phyloP scores from a whole-genome alignment of 2,888 invertebrate species.

The Xanthia icteritia region DNA sequence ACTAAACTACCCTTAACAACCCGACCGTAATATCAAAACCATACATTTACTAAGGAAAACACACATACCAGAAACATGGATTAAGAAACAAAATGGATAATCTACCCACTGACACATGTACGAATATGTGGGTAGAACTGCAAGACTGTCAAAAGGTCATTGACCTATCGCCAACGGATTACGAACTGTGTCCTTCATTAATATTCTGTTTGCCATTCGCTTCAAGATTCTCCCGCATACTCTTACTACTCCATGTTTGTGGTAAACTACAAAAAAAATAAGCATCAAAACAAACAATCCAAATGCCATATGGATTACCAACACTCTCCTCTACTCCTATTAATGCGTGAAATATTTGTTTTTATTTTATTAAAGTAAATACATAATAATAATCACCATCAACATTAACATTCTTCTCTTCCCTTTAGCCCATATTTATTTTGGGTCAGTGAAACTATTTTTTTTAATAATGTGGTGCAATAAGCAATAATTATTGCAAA shows the following conservation, averaged over 20 bases:
- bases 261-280: conserved; percentile 5
- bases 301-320: conserved; percentile 7
- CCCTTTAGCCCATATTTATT: neutral
- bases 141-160: conserved; percentile 28
- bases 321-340: neutral
- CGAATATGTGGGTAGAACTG: neutral
- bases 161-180: neutral
- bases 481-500: neutral
- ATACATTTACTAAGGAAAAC: conserved; percentile 30
- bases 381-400: no score
- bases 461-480: neutral
- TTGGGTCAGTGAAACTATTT: neutral
- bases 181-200: no score
- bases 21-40: conserved; percentile 41
- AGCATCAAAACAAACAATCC: conserved; percentile 47
- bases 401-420: neutral
- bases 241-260: conserved; percentile 6
- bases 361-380: neutral
- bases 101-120: neutral
- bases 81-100: conserved; percentile 12
- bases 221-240: neutral
- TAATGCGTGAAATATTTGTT: conserved; percentile 14
- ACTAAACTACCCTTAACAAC: conserved; percentile 53
- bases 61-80: conserved; percentile 34
- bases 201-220: no score